Evolutionary conservation across 2,113 vertebrate species (phyloP).

Genomic region (Trachemys scripta): DNA sequence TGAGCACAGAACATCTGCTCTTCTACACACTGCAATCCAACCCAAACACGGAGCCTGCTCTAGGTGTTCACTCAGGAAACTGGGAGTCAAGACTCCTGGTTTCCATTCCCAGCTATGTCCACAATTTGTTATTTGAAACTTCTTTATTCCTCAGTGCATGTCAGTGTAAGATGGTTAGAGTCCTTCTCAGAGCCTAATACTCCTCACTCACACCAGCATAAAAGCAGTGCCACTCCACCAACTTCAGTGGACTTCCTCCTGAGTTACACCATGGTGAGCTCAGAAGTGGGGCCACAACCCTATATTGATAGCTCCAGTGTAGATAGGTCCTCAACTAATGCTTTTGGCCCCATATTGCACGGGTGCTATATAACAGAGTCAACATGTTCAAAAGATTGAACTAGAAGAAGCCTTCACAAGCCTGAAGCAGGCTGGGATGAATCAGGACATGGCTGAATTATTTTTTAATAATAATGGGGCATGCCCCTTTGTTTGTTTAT

Average conservation of each 20-base stretch:
- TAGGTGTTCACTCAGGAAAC: background rate
- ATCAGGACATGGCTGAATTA: background rate
- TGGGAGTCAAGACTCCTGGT: too few relatives aligned
- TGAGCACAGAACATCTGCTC: background rate
- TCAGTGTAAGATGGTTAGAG: too few relatives aligned
- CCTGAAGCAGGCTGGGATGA: background rate
- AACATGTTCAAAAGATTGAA: too few relatives aligned
- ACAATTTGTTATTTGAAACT: background rate
- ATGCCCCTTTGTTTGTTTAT: background rate
- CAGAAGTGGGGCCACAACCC: background rate
- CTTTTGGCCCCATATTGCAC: background rate
- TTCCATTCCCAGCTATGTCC: too few relatives aligned
- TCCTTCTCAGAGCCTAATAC: background rate
- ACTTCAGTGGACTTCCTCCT: background rate
- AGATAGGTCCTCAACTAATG: background rate
- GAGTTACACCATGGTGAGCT: background rate
- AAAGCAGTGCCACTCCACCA: background rate
- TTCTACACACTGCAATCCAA: background rate
- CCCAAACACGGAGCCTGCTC: background rate
- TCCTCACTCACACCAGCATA: background rate
- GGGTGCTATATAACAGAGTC: too few relatives aligned
- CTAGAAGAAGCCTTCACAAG: background rate
- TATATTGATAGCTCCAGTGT: background rate
- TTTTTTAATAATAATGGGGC: background rate
- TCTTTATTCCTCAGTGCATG: background rate